phyloP scores from a whole-genome alignment of 2,888 invertebrate species.

The Psylliodes chrysocephalus region DNA sequence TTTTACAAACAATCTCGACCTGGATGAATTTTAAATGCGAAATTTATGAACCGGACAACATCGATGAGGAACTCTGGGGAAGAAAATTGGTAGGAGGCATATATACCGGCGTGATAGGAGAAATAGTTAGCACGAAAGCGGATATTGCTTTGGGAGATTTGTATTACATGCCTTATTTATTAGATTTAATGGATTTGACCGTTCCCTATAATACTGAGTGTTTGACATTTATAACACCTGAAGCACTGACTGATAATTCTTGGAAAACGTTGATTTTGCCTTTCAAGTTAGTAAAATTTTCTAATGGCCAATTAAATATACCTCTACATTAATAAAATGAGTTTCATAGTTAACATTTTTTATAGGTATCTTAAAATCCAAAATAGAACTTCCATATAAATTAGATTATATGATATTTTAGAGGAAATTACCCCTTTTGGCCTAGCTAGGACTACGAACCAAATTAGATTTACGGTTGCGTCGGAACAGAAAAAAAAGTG shows the following conservation, averaged over 20 bases:
- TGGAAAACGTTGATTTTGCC: constrained; percentile 86
- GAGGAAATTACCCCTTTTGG: no score
- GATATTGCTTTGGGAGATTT: constrained; percentile 82
- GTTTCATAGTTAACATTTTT: no score
- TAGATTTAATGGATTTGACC: constrained; percentile 77
- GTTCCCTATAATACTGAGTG: constrained; percentile 85
- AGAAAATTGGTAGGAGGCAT: constrained; percentile 71
- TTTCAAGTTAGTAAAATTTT: constrained; percentile 77
- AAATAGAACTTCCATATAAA: no score
- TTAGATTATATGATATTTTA: no score
- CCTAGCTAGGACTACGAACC: no score
- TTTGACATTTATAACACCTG: constrained; percentile 85
- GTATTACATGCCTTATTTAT: constrained; percentile 76
- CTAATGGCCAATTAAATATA: no score
- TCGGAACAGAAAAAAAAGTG: no score
- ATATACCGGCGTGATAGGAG: constrained; percentile 78
- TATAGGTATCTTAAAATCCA: no score
- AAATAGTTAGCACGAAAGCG: constrained; percentile 75
- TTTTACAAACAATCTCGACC: constrained; percentile 72
- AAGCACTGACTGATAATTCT: constrained; percentile 81
- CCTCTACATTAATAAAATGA: no score
- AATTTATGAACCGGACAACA: constrained; percentile 74
- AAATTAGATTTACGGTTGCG: no score
- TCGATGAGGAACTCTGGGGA: constrained; percentile 76
- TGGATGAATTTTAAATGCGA: constrained; percentile 77